Conservation (phyloP, 2,888 invertebrate genomes). For the Eurytoma californica region DNA sequence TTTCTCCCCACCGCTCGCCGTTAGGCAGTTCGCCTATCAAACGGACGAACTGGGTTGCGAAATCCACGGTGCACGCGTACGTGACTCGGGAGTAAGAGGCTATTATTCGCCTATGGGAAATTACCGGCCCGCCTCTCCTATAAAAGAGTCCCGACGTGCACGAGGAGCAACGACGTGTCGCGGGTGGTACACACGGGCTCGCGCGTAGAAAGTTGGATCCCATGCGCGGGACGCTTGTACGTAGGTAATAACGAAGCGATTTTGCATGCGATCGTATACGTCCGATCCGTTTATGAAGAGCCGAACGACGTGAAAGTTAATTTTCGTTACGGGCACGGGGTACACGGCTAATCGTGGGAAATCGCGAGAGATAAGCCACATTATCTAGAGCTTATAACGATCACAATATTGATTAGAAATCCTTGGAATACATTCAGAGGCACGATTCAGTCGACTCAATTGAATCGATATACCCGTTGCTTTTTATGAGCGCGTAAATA, state of each 20-base stretch:
- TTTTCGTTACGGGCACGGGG: slow-evolving; percentile 8
- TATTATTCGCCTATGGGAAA: slow-evolving; percentile 26
- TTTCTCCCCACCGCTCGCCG: neutral
- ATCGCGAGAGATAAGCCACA: neutral
- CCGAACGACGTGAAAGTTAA: slow-evolving; percentile 21
- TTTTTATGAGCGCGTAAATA: too few species aligned
- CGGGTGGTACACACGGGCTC: neutral
- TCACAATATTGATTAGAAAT: too few species aligned
- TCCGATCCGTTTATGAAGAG: slow-evolving; percentile 31
- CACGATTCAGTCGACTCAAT: too few species aligned
- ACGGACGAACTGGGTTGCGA: slow-evolving; percentile 15
- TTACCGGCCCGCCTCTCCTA: slow-evolving; percentile 15
- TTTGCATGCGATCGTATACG: slow-evolving; percentile 1
- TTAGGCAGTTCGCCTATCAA: neutral
- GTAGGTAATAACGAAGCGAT: slow-evolving; percentile 22
- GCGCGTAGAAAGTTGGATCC: slow-evolving; percentile 18
- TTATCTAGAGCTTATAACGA: too few species aligned
- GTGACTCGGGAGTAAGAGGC: neutral
- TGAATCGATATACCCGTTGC: too few species aligned
- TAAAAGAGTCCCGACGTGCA: neutral
- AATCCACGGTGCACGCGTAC: slow-evolving; percentile 3
- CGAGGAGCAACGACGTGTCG: neutral
- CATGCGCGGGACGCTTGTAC: neutral
- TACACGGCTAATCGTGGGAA: neutral
- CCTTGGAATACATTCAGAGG: too few species aligned